These are phyloP conservation scores for Typhlichthys eigenmanni DNA, from an alignment of 2,797 vertebrate genomes.

Conservation along the genomic window DNA sequence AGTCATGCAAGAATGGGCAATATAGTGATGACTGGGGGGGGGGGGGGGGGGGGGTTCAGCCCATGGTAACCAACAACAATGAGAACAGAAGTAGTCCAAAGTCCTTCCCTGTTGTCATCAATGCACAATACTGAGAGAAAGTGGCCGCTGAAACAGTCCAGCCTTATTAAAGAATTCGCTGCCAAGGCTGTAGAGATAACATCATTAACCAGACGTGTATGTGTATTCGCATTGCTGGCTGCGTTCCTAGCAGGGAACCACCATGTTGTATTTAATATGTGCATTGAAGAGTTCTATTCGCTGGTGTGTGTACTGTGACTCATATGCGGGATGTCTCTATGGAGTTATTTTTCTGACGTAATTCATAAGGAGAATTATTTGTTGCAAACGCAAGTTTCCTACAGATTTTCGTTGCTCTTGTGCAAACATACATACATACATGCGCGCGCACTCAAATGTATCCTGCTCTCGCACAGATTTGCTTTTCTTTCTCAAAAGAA, in stretches of 20 bases:
- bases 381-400: too few relatives aligned
- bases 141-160: constrained; percentile 53
- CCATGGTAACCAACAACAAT: constrained; percentile 39
- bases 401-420: too few relatives aligned
- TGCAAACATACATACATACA: too few relatives aligned
- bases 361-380: too few relatives aligned
- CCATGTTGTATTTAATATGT: constrained; percentile 10
- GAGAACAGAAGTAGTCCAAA: constrained; percentile 29
- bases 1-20: constrained; percentile 28
- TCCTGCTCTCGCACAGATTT: too few relatives aligned
- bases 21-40: constrained; percentile 34
- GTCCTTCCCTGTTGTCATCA: constrained; percentile 45
- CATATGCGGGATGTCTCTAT: too few relatives aligned
- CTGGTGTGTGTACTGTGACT: neutral
- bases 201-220: constrained; percentile 45
- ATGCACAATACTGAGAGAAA: constrained; percentile 48
- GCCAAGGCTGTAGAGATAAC: constrained; percentile 52
- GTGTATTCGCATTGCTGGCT: neutral
- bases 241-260: neutral
- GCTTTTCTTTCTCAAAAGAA: too few relatives aligned
- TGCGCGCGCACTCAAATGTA: too few relatives aligned
- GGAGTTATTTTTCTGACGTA: too few relatives aligned
- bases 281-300: neutral
- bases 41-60: constrained; percentile 14
- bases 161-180: constrained; percentile 55